Evolutionary conservation across 2,888 invertebrate genomes (phyloP).

Genomic region (Cephus rjabovi): DNA sequence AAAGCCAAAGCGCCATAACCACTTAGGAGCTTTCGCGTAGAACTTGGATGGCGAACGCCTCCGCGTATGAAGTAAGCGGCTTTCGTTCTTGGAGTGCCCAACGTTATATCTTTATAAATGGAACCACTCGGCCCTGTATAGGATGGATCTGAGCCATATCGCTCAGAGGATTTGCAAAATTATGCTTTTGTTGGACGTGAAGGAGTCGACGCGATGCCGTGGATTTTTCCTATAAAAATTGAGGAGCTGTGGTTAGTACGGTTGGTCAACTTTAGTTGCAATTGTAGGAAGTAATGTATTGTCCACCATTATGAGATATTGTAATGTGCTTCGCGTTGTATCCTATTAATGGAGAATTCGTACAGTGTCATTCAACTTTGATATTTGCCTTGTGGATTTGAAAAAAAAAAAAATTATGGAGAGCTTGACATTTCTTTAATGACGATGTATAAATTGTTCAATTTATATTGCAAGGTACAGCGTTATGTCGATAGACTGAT

Average conservation of each 20-base stretch:
- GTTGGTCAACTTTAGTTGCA: not conserved
- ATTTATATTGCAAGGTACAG: not conserved
- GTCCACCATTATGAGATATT: not conserved
- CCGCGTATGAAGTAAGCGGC: conserved; percentile 59
- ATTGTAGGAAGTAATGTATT: not conserved
- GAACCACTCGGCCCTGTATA: conserved; percentile 56
- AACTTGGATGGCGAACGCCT: conserved; percentile 38
- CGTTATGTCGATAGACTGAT: not conserved
- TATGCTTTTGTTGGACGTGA: conserved; percentile 27
- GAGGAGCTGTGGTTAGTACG: not conserved
- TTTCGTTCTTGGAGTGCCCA: conserved; percentile 56
- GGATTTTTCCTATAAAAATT: conserved; percentile 26
- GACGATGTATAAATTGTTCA: not conserved
- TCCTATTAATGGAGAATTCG: not conserved
- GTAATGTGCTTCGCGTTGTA: not conserved
- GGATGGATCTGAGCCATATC: conserved; percentile 39
- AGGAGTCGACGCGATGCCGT: conserved; percentile 21
- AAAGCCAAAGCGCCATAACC: conserved; percentile 64
- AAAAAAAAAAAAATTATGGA: not conserved
- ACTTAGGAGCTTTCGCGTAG: conserved; percentile 58
- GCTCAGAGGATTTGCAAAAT: conserved; percentile 59
- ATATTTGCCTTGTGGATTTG: not conserved
- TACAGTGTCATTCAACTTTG: not conserved
- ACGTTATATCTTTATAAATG: conserved; percentile 67
- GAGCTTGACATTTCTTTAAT: not conserved